These are phyloP conservation scores for Oedothorax gibbosus DNA, from an alignment of 1,140 invertebrate species.

Conservation along the genomic window DNA sequence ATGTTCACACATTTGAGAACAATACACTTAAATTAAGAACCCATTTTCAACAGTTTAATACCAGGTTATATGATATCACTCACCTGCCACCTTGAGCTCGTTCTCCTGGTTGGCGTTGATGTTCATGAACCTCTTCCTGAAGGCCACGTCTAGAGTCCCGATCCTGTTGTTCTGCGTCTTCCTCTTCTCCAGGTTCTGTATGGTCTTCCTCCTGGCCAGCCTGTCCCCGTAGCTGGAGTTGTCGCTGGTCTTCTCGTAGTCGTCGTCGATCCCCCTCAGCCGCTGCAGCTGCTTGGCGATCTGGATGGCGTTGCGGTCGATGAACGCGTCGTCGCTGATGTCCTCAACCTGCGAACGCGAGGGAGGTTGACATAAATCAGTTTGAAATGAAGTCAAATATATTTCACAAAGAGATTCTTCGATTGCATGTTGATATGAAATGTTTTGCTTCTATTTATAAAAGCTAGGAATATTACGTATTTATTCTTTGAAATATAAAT, in stretches of 20 bases:
- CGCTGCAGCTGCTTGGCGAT: slow-evolving; percentile 90
- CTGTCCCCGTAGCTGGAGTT: slow-evolving; percentile 84
- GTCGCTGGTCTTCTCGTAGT: slow-evolving; percentile 78
- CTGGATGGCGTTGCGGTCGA: slow-evolving; percentile 91
- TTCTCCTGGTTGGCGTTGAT: slow-evolving; percentile 77
- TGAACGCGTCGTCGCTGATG: slow-evolving; percentile 84
- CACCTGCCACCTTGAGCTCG: slow-evolving; percentile 58
- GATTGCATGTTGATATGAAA: no score
- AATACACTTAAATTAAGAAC: background rate
- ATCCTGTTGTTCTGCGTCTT: slow-evolving; percentile 81
- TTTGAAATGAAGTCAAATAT: no score
- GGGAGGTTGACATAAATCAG: background rate
- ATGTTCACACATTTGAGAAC: no score
- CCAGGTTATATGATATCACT: background rate
- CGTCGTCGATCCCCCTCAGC: slow-evolving; percentile 72
- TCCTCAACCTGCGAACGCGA: slow-evolving; percentile 78
- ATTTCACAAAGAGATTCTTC: no score
- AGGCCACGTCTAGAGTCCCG: slow-evolving; percentile 92
- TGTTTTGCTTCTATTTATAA: no score
- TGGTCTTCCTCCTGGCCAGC: slow-evolving; percentile 86
- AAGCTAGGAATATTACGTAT: no score
- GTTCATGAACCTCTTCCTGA: slow-evolving; percentile 91
- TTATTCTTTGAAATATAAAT: no score
- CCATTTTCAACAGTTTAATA: background rate
- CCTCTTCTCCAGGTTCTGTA: slow-evolving; percentile 90